Evolutionary conservation across 2,113 vertebrate genomes (phyloP).

Genomic region (Microcebus tavaratra): DNA sequence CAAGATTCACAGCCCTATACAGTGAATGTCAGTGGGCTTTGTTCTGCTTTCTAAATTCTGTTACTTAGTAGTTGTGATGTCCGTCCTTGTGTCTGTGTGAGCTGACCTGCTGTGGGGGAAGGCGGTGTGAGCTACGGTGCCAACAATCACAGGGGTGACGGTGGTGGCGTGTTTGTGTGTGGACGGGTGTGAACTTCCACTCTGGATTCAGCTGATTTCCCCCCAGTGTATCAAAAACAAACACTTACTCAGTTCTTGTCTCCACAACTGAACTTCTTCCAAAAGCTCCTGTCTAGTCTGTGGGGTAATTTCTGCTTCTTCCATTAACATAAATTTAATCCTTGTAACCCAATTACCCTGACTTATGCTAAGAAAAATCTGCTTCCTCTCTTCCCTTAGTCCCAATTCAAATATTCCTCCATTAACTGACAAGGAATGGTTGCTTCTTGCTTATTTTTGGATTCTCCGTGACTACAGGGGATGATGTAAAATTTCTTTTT

Average conservation of each 20-base stretch:
- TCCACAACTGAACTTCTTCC: not conserved
- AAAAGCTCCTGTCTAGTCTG: not conserved
- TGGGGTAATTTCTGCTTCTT: not conserved
- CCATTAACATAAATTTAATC: not conserved
- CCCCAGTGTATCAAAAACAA: not conserved
- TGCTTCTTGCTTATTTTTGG: not conserved
- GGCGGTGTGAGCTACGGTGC: not conserved
- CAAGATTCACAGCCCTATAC: not conserved
- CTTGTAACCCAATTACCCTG: not conserved
- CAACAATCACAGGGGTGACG: too few species aligned
- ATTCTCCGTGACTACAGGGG: not conserved
- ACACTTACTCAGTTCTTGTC: not conserved
- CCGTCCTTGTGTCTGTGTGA: not conserved
- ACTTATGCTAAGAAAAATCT: not conserved
- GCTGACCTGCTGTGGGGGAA: not conserved
- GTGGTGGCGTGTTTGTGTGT: not conserved
- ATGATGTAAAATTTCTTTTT: not conserved
- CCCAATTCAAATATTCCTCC: not conserved
- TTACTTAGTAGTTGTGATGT: not conserved
- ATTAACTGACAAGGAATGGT: not conserved
- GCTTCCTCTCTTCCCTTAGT: not conserved
- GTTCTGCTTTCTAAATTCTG: not conserved
- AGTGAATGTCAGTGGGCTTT: not conserved
- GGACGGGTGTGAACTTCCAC: not conserved
- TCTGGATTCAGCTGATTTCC: not conserved